Percentiles rank a stretch among this genome's conserved stretches.
Conservation (phyloP, 2,113 vertebrate genomes). For the Larimichthys crocea region DNA sequence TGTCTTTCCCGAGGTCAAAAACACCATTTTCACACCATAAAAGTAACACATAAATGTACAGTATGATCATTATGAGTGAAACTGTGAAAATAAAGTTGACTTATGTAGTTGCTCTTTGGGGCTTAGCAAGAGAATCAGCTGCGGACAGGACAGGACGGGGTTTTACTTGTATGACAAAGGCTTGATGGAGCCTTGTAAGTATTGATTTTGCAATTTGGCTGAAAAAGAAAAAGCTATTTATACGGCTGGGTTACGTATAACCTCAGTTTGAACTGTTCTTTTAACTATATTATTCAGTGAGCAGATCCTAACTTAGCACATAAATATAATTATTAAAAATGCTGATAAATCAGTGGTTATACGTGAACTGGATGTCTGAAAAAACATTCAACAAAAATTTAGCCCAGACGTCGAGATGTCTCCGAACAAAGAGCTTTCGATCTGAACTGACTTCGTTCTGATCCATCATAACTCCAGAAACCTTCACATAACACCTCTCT, state of each 20-base stretch:
- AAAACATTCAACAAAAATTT: not conserved
- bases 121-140: not conserved
- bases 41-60: not conserved
- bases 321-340: not conserved
- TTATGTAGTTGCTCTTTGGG: not conserved
- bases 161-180: not conserved
- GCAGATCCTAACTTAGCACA: not conserved
- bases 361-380: not conserved
- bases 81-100: not conserved
- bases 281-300: not conserved
- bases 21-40: not conserved
- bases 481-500: not conserved
- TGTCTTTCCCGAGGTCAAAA: not conserved
- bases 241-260: not conserved
- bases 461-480: not conserved
- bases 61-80: not conserved
- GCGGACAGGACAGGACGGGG: not conserved
- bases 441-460: not conserved
- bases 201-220: not conserved
- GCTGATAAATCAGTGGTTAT: not conserved
- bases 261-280: not conserved
- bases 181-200: not conserved
- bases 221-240: not conserved
- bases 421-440: too few relatives aligned
- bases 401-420: not conserved